Percentiles rank a stretch among this genome's conserved stretches.
phyloP scores from a whole-genome alignment of 2,888 invertebrate species.

The Blastobasis adustella region DNA sequence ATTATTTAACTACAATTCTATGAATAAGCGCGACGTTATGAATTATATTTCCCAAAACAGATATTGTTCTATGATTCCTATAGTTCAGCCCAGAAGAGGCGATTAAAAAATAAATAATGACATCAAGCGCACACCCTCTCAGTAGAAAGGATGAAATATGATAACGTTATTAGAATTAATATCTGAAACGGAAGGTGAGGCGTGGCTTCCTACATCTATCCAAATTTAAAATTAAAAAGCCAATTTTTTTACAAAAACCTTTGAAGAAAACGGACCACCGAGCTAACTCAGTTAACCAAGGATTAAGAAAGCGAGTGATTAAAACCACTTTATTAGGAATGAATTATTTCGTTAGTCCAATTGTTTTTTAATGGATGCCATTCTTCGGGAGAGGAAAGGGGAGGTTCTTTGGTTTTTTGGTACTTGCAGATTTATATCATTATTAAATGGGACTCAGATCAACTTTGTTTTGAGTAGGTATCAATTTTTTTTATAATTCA shows the following conservation, averaged over 20 bases:
- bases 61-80: too few species aligned
- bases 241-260: slow-evolving; percentile 19
- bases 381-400: slow-evolving; percentile 10
- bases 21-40: too few species aligned
- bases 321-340: slow-evolving; percentile 41
- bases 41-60: too few species aligned
- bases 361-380: slow-evolving; percentile 20
- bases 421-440: too few species aligned
- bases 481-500: too few species aligned
- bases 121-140: slow-evolving; percentile 45
- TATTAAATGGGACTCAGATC: too few species aligned
- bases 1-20: too few species aligned
- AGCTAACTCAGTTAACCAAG: slow-evolving; percentile 20
- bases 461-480: too few species aligned
- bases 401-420: not conserved
- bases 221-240: slow-evolving; percentile 26
- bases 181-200: slow-evolving; percentile 33
- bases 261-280: slow-evolving; percentile 21
- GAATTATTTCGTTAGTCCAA: slow-evolving; percentile 30
- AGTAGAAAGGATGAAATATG: slow-evolving; percentile 49
- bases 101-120: slow-evolving; percentile 46
- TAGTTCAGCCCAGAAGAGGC: not conserved
- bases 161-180: slow-evolving; percentile 48
- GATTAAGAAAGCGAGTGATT: slow-evolving; percentile 26
- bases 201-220: slow-evolving; percentile 38